Base-by-base conservation (phyloP, 1,140 invertebrate genomes). In the Acromyrmex heyeri region DNA sequence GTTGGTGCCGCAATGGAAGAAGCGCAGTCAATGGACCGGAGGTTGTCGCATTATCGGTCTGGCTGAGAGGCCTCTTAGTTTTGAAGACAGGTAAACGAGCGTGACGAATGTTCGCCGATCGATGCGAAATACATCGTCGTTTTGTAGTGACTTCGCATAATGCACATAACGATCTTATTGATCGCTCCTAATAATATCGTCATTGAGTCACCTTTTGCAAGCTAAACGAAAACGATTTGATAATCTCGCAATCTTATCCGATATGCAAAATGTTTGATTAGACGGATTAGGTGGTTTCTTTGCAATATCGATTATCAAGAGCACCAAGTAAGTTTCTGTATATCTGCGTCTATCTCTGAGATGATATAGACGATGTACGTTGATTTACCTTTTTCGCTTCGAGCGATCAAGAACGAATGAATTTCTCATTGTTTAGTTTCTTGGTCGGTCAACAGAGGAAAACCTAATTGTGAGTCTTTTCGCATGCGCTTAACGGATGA, bases 21-120 rank as follows among this genome's bases (percentile, higher is more conserved):
- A 83, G 69, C 38, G 50, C 65, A 50, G 21, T 65, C 59, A 21
- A 38, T 27, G 24, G 57, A 75, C n/a, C 12, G 21, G 38, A 82
- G 21, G 24, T 73, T 83, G 57, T 21, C 65, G 70, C 75, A 88
- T 91, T 88, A 87, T 89, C 77, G 65, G 69, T 69, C 85, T 79
- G 38, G 85, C 90, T 87, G 88, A 90, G 62, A 90, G 50, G 16
- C 34, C 69, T 14, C 55, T 70, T 44, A 38, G 48, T 83, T 83
- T 73, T 61, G 38, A 83, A 75, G 57, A 67, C 69, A 91, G 79
- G 77, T 91, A 86, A 93, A 93, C 90, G 87, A 93, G 90, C 90
- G 88, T 86, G 79, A 86, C 91, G 87, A 88, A 91, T 89, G 87
- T 61, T 59, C 70, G 18, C 44, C 48, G 75, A 79, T 82, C 38